Base-by-base conservation (phyloP, 1,140 invertebrate genomes). In the Lasioglossum albipes region DNA sequence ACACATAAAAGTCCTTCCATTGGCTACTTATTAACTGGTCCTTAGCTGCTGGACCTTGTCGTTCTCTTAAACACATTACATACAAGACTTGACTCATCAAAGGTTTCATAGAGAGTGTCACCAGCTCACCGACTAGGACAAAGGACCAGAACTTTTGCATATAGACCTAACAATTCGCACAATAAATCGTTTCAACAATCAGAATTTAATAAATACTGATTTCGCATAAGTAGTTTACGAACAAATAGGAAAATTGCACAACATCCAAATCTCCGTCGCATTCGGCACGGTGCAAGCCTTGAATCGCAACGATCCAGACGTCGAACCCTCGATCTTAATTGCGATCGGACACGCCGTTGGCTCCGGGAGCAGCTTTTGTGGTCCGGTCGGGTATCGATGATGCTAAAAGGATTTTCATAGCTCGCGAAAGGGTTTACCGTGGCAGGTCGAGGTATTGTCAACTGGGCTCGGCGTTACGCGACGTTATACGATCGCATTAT, bases 401-500 rank as follows among this genome's bases (percentile, higher is more conserved):
- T 12, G 66, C 45, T 74, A 79, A 79, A 79, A 41, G 75, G 80
- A 82, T 78, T 79, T 82, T 67, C 61, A 79, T 79, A 49, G 84
- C 45, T 66, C 41, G 82, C 79, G 68, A 59, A 87, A 86, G 78
- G 80, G 85, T 61, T 88, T 82, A 54, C 52, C 42, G 42, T 27
- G 45, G 16, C 41, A 66, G 36, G 49, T 45, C 64, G 66, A 31
- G 61, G 41, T 7, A 83, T 86, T 85, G 83, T 88, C 49, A 36
- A n/a, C 20, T 36, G 65, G 49, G n/a, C 67, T 64, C 67, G 79
- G 65, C 73, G 84, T 85, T 87, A 81, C 87, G 75, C 79, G 78
- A 78, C 78, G 87, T 84, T 77, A 82, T 75, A 85, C 79, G 81
- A 83, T 67, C 80, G 83, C 64, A 86, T 87, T 87, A 88, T 85